phyloP scores from a whole-genome alignment of 2,888 invertebrate genomes.

The Myopa testacea region DNA sequence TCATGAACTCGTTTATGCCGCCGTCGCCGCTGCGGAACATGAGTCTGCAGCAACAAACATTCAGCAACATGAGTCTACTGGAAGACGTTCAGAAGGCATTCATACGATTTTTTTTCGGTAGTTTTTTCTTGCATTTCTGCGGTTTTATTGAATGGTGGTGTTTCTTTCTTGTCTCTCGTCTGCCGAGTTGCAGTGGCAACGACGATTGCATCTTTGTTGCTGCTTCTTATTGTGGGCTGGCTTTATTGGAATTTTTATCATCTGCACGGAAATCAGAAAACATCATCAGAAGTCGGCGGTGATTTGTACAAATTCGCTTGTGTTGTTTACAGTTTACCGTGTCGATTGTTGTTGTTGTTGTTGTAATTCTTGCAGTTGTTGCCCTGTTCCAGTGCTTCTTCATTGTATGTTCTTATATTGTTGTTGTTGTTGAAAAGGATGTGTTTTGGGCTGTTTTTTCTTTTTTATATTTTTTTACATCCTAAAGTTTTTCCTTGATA shows the following conservation, averaged over 20 bases:
- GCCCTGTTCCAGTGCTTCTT: background rate
- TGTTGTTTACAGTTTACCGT: conserved; percentile 11
- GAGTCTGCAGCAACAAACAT: background rate
- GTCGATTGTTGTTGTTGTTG: conserved; percentile 16
- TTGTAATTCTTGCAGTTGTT: background rate
- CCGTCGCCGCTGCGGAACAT: background rate
- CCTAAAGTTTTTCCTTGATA: too few species aligned
- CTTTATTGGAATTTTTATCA: conserved; percentile 13
- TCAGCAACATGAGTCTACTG: background rate
- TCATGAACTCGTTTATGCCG: conserved; percentile 54
- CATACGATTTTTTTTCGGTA: too few species aligned
- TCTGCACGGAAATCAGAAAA: conserved; percentile 21
- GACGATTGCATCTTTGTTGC: background rate
- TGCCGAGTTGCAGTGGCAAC: background rate
- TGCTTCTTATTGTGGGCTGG: background rate
- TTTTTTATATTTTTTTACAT: too few species aligned
- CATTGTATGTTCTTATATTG: background rate
- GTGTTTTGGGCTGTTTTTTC: too few species aligned
- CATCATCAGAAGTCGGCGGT: conserved; percentile 15
- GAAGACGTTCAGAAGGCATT: background rate
- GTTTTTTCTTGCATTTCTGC: too few species aligned
- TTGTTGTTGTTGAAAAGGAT: too few species aligned
- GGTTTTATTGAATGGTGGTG: too few species aligned
- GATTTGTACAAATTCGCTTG: conserved; percentile 27
- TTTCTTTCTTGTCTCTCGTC: background rate